Evolutionary conservation across 2,113 vertebrate genomes (phyloP).

Genomic region (Pogonocichla stellata): DNA sequence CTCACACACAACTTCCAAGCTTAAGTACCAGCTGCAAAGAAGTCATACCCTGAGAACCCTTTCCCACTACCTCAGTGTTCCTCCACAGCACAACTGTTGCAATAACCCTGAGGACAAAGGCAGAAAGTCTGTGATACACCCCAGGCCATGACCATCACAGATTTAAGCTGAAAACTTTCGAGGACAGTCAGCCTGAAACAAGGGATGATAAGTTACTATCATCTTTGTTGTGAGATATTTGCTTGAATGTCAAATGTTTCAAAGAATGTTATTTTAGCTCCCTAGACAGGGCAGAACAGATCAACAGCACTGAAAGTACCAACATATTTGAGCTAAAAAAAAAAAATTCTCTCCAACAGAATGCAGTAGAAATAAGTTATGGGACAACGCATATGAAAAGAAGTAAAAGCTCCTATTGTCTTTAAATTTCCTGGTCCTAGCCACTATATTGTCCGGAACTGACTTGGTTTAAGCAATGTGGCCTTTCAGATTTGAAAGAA

Average conservation of each 20-base stretch:
- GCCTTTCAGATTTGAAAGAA: neutral
- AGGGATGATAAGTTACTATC: neutral
- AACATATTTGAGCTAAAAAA: neutral
- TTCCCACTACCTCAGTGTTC: neutral
- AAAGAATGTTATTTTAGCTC: neutral
- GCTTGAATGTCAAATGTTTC: neutral
- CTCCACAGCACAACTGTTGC: neutral
- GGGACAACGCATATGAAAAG: neutral
- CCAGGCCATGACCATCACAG: neutral
- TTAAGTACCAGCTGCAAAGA: neutral
- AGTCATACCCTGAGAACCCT: neutral
- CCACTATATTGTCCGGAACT: neutral
- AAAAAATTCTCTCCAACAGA: neutral
- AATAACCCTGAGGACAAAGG: neutral
- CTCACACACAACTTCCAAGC: neutral
- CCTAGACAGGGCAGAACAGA: neutral
- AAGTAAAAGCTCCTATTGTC: neutral
- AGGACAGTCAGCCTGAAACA: neutral
- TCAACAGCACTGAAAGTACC: neutral
- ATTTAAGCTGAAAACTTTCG: neutral
- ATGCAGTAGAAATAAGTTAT: neutral
- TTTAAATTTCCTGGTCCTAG: neutral
- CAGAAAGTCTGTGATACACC: neutral
- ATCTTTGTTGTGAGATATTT: neutral
- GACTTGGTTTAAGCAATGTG: neutral